Percentiles rank a stretch among this genome's conserved stretches.
phyloP scores from a whole-genome alignment of 2,113 vertebrate species.

The Ageneiosus marmoratus region DNA sequence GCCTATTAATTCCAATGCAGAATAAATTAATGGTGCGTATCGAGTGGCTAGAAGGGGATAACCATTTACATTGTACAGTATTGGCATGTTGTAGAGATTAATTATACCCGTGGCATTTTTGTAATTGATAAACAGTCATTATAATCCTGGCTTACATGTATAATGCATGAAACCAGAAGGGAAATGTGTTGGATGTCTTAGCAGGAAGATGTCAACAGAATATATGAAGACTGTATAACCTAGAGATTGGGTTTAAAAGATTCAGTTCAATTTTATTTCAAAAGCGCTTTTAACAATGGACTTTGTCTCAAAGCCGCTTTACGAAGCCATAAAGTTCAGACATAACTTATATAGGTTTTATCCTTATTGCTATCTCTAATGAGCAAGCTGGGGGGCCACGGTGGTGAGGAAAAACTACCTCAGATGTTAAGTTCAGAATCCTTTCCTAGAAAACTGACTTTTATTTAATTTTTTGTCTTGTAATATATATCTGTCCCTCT shows the following conservation, averaged over 20 bases:
- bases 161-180: slow-evolving; percentile 69
- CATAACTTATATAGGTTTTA: too few relatives aligned
- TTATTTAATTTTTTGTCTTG: too few relatives aligned
- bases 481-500: background rate
- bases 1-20: slow-evolving; percentile 63
- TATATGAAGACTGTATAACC: background rate
- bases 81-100: slow-evolving; percentile 73
- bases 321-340: too few relatives aligned
- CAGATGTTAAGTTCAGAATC: too few relatives aligned
- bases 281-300: too few relatives aligned
- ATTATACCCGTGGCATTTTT: slow-evolving; percentile 66
- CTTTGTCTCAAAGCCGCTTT: too few relatives aligned
- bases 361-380: too few relatives aligned
- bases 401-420: too few relatives aligned
- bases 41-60: slow-evolving; percentile 61
- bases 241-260: background rate
- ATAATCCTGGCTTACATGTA: slow-evolving; percentile 70
- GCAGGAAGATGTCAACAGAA: background rate
- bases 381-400: too few relatives aligned
- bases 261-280: too few relatives aligned
- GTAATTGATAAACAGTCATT: slow-evolving; percentile 74
- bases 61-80: slow-evolving; percentile 67
- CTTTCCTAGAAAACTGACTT: background rate
- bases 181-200: slow-evolving; percentile 44
- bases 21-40: slow-evolving; percentile 72